Evolutionary conservation across 2,113 vertebrate species (phyloP).

Genomic region (Strix aluco): DNA sequence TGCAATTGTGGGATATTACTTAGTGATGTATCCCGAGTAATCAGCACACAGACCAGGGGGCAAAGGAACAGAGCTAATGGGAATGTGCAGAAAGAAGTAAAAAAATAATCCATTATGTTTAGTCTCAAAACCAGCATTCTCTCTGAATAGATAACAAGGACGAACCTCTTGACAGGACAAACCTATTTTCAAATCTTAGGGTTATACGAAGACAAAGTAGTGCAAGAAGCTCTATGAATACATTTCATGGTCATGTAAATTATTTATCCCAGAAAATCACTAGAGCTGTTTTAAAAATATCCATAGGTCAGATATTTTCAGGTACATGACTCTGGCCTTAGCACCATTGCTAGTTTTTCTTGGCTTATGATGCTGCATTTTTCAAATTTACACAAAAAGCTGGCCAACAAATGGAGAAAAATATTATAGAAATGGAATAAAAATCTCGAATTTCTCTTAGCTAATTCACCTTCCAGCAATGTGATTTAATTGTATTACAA

Average conservation of each 20-base stretch:
- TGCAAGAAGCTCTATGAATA: background rate
- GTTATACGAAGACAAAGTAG: background rate
- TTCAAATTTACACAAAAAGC: background rate
- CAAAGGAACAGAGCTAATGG: background rate
- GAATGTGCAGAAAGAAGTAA: background rate
- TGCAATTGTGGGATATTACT: background rate
- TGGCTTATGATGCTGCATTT: background rate
- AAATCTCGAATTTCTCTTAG: background rate
- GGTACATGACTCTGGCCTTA: background rate
- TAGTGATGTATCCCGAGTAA: background rate
- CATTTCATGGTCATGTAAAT: background rate
- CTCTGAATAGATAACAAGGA: background rate
- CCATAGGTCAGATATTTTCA: background rate
- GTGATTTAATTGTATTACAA: background rate
- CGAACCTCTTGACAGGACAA: background rate
- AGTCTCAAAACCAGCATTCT: background rate
- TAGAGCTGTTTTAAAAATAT: background rate
- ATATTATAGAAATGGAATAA: background rate
- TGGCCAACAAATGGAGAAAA: background rate
- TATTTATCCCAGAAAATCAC: background rate
- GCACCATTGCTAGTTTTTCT: background rate
- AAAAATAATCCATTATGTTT: background rate
- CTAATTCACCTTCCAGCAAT: background rate
- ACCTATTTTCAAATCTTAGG: background rate
- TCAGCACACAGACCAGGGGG: background rate